Evolutionary conservation across 2,113 vertebrate genomes (phyloP), one percentile per base, ranked within the genome.

Genomic region (Thoracochromis brauschi): DNA sequence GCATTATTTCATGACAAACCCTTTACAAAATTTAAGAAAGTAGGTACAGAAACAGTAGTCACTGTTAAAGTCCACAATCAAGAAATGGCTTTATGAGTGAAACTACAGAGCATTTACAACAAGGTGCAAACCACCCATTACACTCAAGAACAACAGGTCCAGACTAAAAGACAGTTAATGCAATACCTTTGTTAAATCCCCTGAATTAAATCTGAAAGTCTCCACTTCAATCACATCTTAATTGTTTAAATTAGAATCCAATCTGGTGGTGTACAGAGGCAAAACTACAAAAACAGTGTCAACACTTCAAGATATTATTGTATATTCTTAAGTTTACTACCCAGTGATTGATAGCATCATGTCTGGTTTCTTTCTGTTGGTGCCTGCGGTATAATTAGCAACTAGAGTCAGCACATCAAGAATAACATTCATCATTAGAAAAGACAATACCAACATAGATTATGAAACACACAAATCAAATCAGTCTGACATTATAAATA

Each of bases 331-430:
- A 89, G 86, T 80, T 81, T 54, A 87, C 47, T 86, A 84, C 42
- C 26, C 68, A 87, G 82, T 92, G 91, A 95, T 87, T 90, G 85
- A 95, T 84, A 75, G 85, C 83, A 83, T 71, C 65, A 83, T 55
- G 71, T 68, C 40, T 13, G 87, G 71, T 88, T 89, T 92, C 82
- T 85, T 87, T 81, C 79, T 85, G 51, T 68, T 45, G 40, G 13
- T 49, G 55, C 58, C 80, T 31, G 3, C 1, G 9, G 24, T 81
- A 42, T 8, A 58, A 81, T 78, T 11, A 31, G 42, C 71, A 78
- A 49, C 42, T 47, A 75, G 14, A 47, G 42, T 47, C 14, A 47
- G 24, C 14, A 31, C 42, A 75, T 31, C 40, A 75, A 11, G 40
- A 47, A 75, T 29, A 47, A 75, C 29, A 29, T 75, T 47, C 71